Base-by-base conservation (phyloP, 2,113 vertebrate genomes). In the Genyomyrus donnyi region DNA sequence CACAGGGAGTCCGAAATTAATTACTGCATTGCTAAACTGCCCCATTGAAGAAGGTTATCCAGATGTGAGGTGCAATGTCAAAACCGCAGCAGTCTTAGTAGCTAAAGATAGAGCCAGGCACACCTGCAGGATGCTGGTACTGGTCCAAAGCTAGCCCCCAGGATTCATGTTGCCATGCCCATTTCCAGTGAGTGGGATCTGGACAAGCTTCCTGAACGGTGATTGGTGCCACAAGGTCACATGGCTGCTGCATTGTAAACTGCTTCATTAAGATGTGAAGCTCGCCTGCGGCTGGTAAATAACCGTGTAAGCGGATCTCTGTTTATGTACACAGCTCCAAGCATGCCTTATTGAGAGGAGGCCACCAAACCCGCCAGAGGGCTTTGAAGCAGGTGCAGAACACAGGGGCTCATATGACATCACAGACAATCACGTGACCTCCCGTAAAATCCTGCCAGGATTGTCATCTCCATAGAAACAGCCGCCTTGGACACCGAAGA, bases 401-500 rank as follows among this genome's bases (percentile, higher is more conserved):
- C 62, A 66, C 62, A 66, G 62, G 9, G 3, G 9, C 62, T 66
- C 62, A 3, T 66, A 27, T 11, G 62, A 66, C 62, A 13, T 66
- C 62, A 66, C n/a, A 27, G 62, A 66, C 7, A n/a, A 27, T 27
- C 58, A 66, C 9, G 24, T 66, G n/a, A 66, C n/a, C 62, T 96
- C 15, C 94, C 95, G 88, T 96, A 97, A 92, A 97, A 96, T 93
- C 95, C 97, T 0, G 95, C 97, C 50, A 95, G 97, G 50, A 97
- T 97, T 39, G 96, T 96, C 83, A 97, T 99, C 89, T 99, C 98
- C 92, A 98, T 99, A 92, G 98, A 99, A 96, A 99, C 98, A 1
- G 98, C 98, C 91, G 99, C 98, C 94, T 95, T 99, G 94, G 98
- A 99, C 91, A 96, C 98, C 90, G 85, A 98, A 99, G 94, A 99